Base-by-base conservation (phyloP, 2,888 invertebrate genomes). In the Hoplodrina ambigua region DNA sequence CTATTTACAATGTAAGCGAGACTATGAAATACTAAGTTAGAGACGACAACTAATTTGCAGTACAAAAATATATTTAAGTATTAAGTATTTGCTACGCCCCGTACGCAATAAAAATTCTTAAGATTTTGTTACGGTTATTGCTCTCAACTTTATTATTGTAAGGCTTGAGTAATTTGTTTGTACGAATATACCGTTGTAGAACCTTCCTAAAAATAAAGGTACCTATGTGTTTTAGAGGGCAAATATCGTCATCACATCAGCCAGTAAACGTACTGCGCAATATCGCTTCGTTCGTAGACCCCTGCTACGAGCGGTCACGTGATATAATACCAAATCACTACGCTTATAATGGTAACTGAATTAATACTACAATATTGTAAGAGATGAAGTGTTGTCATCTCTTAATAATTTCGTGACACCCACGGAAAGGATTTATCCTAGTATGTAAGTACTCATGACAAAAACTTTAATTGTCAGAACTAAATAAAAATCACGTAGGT, bases 81-180 rank as follows among this genome's bases (percentile, higher is more conserved):
- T 63, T 25, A 64, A 76, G 41, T 53, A 70, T 58, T 75, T 54
- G 57, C 49, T 62, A 62, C 49, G 62, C 57, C 17, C 57, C 17
- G 20, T 69, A 74, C 50, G 70, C 70, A 62, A 62, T 54, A 62
- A 74, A 44, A 50, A 75, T 69, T 75, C 61, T 62, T 25, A 25
- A 50, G 69, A 75, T 75, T 75, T 75, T 69, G 76, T 69, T 75
- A 74, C 62, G 74, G 70, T 54, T 75, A 69, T 54, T 75, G 53
- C 62, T 58, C 74, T 62, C n/a, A 54, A 44, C 41, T 37, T 75
- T 57, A 53, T 58, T 75, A 62, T 25, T 58, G 44, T 25, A 58
- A 69, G 44, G 57, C 33, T 58, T 70, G 62, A 75, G 57, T 79
- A 56, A 79, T 73, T 60, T 78, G 33, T 72, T 57, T 57, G 10